Percentiles rank a stretch among this genome's conserved stretches.
phyloP scores from a whole-genome alignment of 2,888 invertebrate genomes.

The Andrena hattorfiana region DNA sequence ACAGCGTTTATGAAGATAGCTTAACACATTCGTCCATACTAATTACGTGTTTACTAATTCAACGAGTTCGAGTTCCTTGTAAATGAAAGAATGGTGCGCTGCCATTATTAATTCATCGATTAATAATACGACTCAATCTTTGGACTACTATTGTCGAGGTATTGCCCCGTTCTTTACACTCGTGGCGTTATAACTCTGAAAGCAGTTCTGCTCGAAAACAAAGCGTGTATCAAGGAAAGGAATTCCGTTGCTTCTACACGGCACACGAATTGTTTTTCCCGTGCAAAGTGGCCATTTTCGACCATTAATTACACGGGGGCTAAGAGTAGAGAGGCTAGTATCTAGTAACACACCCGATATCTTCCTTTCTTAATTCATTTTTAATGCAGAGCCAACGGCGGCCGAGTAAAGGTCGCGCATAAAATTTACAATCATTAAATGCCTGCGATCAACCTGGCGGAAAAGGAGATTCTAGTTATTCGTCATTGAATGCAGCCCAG shows the following conservation, averaged over 20 bases:
- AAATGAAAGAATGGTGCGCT: neutral
- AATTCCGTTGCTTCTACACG: neutral
- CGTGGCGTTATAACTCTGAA: too few species aligned
- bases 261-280: neutral
- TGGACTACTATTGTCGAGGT: neutral
- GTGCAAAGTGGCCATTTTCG: neutral
- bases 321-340: constrained; percentile 44
- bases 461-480: constrained; percentile 44
- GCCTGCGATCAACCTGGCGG: constrained; percentile 23
- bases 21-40: neutral
- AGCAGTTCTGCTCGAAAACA: too few species aligned
- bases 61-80: neutral
- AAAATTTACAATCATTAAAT: constrained; percentile 59
- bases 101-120: neutral
- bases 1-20: constrained; percentile 20
- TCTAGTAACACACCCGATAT: constrained; percentile 40
- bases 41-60: constrained; percentile 13
- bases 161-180: neutral
- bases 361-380: constrained; percentile 57
- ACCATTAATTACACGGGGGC: constrained; percentile 29
- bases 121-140: neutral
- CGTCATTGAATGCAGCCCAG: constrained; percentile 40
- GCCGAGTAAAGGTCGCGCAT: constrained; percentile 55
- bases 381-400: constrained; percentile 45
- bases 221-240: too few species aligned